phyloP scores from a whole-genome alignment of 2,888 invertebrate species.

The Desoria tigrina region DNA sequence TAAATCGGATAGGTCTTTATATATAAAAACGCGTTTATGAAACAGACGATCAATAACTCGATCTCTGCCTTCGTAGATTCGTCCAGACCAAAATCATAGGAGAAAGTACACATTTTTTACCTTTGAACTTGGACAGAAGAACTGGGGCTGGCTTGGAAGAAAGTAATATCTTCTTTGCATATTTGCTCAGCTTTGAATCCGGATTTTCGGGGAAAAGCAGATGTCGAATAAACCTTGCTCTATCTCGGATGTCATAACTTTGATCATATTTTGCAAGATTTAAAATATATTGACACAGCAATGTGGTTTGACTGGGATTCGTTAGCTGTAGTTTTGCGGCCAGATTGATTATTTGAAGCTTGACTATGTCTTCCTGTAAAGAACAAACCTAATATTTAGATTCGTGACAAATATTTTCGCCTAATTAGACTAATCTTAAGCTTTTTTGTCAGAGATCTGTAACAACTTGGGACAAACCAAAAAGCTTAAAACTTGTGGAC shows the following conservation, averaged over 20 bases:
- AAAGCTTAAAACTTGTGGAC: no score
- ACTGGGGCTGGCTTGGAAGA: constrained; percentile 92
- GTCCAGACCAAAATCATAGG: background rate
- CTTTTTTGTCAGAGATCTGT: no score
- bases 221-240: constrained; percentile 83
- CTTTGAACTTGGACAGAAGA: constrained; percentile 79
- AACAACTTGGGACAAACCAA: constrained; percentile 47
- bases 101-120: constrained; percentile 57
- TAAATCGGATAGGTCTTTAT: no score
- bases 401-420: no score
- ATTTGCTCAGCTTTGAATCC: constrained; percentile 64
- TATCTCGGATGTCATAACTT: constrained; percentile 95
- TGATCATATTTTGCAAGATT: constrained; percentile 94
- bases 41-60: background rate
- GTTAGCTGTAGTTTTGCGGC: constrained; percentile 90
- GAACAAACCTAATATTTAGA: constrained; percentile 36
- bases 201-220: constrained; percentile 69
- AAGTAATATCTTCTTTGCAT: constrained; percentile 82
- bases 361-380: constrained; percentile 85
- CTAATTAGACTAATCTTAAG: no score
- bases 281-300: constrained; percentile 89
- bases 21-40: background rate
- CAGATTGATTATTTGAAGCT: constrained; percentile 91
- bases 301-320: constrained; percentile 79
- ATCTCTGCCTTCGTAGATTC: background rate